Percentiles rank a stretch among this genome's conserved stretches.
phyloP scores from a whole-genome alignment of 2,797 vertebrate genomes.

The Oreortyx pictus region DNA sequence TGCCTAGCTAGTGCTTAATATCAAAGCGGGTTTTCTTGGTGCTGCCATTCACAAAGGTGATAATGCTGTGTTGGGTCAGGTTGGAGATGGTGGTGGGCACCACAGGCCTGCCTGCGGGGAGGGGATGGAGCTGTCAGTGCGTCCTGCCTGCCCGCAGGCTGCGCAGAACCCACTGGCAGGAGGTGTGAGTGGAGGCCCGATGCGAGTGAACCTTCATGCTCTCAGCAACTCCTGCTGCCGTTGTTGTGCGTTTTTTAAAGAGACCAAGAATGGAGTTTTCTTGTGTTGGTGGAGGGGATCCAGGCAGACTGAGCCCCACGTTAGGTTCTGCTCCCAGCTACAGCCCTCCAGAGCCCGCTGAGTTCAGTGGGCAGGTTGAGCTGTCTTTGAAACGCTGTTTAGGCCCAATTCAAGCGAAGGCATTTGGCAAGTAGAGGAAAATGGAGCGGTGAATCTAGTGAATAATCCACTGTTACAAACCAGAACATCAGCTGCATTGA shows the following conservation, averaged over 20 bases:
- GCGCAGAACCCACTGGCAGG: neutral
- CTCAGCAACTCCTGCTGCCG: neutral
- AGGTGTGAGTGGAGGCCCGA: slow-evolving; percentile 2
- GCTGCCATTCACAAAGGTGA: slow-evolving; percentile 45
- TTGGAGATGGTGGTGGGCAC: neutral
- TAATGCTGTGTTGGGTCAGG: neutral
- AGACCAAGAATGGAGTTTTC: neutral
- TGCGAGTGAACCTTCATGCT: accelerated
- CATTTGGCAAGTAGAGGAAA: neutral
- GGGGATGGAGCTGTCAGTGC: neutral
- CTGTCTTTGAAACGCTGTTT: neutral
- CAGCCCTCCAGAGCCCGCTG: neutral
- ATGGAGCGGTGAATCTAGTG: neutral
- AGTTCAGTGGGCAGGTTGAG: neutral
- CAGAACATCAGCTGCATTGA: neutral
- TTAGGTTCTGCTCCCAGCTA: slow-evolving; percentile 57
- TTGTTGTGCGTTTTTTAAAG: neutral
- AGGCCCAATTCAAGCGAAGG: neutral
- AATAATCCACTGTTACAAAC: neutral
- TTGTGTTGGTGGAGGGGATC: neutral
- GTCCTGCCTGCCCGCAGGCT: slow-evolving; percentile 18
- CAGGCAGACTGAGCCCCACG: neutral
- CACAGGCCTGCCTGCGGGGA: neutral
- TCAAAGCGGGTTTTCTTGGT: slow-evolving; percentile 26
- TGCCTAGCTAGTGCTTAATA: slow-evolving; percentile 64